Evolutionary conservation across 2,113 vertebrate genomes (phyloP).

Genomic region (Galbula dea): DNA sequence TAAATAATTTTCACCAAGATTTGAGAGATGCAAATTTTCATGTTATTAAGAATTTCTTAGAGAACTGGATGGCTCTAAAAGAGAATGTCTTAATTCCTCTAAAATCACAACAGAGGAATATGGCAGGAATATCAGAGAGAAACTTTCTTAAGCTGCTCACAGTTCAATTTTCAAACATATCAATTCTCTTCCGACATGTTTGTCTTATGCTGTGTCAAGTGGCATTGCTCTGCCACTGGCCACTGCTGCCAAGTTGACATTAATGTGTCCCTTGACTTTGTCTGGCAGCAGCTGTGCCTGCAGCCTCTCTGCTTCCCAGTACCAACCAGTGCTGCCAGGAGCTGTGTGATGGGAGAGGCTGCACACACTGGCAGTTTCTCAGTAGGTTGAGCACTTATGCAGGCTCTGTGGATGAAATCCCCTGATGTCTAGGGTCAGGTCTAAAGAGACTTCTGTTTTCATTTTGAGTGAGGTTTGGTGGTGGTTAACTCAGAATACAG

Average conservation of each 20-base stretch:
- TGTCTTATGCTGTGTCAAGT: neutral
- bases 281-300: neutral
- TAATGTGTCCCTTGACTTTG: accelerated
- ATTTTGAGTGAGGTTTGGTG: accelerated
- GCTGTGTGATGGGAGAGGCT: neutral
- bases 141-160: neutral
- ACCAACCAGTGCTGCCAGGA: neutral
- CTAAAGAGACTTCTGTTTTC: neutral
- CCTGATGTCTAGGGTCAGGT: neutral
- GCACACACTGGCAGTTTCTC: neutral
- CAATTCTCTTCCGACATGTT: neutral
- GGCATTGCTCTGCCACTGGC: neutral
- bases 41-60: neutral
- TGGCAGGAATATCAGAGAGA: neutral
- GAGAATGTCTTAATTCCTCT: neutral
- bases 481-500: neutral
- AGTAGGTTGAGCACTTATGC: neutral
- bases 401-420: neutral
- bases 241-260: neutral
- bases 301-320: neutral
- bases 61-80: neutral
- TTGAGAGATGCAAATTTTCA: neutral
- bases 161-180: neutral
- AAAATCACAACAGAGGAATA: neutral
- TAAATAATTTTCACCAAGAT: neutral